phyloP scores from a whole-genome alignment of 2,113 vertebrate species.

The Chaetorhynchus papuensis region DNA sequence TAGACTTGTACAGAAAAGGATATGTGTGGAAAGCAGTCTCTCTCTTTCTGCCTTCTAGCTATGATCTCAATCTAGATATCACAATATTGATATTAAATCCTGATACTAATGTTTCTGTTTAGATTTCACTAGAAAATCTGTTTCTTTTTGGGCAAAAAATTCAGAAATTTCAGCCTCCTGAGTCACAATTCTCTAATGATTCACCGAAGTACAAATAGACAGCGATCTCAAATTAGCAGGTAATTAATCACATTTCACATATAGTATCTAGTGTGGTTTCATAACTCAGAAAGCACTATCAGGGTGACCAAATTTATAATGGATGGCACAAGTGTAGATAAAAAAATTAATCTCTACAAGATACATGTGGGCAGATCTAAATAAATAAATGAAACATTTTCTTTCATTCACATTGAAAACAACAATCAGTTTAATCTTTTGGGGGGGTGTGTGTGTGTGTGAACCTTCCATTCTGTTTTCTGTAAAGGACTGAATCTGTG shows the following conservation, averaged over 20 bases:
- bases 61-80: conserved; percentile 45
- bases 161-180: conserved; percentile 42
- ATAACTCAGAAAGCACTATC: not conserved
- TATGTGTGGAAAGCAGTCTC: conserved; percentile 38
- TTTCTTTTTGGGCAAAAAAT: conserved; percentile 38
- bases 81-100: conserved; percentile 67
- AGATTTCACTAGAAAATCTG: conserved; percentile 57
- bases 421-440: not conserved
- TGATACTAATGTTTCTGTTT: conserved; percentile 62
- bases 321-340: not conserved
- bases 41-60: conserved; percentile 45
- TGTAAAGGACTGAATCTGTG: not conserved
- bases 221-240: conserved; percentile 33
- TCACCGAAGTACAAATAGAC: conserved; percentile 26
- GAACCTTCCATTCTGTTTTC: not conserved
- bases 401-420: not conserved
- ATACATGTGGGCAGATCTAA: not conserved
- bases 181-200: conserved; percentile 38
- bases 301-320: not conserved
- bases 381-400: not conserved
- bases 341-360: not conserved
- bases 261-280: not conserved
- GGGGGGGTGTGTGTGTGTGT: too few relatives aligned
- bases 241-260: not conserved
- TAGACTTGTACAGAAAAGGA: conserved; percentile 23